These are phyloP conservation scores for Neogale vison DNA, from an alignment of 2,113 vertebrate genomes.

Conservation along the genomic window DNA sequence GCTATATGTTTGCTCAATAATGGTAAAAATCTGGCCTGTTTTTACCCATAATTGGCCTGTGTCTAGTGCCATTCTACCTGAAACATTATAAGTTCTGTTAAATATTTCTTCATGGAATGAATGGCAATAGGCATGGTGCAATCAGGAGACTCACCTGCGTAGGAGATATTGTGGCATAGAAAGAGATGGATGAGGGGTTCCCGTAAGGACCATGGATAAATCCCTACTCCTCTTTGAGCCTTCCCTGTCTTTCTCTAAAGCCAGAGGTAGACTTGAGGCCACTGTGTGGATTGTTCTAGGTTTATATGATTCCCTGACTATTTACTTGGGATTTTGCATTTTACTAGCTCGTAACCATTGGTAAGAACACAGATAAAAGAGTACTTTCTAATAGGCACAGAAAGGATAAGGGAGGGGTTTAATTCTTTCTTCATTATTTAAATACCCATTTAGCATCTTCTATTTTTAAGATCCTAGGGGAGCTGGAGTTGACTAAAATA, in stretches of 20 bases:
- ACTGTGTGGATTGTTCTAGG: neutral
- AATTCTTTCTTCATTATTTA: neutral
- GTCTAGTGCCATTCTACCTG: neutral
- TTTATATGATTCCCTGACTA: neutral
- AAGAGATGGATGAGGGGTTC: neutral
- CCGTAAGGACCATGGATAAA: neutral
- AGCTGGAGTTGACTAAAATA: neutral
- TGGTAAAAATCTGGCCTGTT: neutral
- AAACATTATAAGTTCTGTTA: neutral
- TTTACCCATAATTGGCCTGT: neutral
- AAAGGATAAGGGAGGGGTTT: neutral
- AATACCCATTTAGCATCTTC: neutral
- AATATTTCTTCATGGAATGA: neutral
- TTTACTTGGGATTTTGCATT: neutral
- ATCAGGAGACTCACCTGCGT: neutral
- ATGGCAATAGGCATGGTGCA: neutral
- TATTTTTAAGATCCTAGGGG: neutral
- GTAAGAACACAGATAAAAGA: neutral
- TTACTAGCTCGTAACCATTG: neutral
- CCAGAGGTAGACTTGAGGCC: neutral
- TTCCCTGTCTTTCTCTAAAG: neutral
- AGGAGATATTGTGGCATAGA: neutral
- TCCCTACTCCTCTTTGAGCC: neutral
- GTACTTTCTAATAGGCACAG: neutral
- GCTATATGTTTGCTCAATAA: neutral